Conservation (phyloP, 2,797 vertebrate genomes). For the Acanthornis magna region DNA sequence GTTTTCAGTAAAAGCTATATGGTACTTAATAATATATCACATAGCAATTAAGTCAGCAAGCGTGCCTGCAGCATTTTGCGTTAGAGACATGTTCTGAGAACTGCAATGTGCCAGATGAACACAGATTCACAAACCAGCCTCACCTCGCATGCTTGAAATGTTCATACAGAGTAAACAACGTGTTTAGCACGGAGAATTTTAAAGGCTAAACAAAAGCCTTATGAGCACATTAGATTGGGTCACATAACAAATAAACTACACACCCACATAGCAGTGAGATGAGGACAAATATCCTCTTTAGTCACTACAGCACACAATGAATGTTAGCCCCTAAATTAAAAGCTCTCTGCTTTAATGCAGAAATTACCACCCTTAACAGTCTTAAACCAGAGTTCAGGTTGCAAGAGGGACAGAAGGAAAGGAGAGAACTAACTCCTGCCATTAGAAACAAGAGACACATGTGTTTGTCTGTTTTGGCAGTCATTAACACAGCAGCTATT, state of each 20-base stretch:
- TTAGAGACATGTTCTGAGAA: constrained; percentile 4
- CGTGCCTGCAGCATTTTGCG: background rate
- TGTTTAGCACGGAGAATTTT: background rate
- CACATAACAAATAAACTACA: background rate
- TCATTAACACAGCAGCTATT: background rate
- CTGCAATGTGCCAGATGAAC: background rate
- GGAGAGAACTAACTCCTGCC: background rate
- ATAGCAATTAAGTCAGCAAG: constrained; percentile 8
- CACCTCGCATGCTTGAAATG: background rate
- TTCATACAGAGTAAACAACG: background rate
- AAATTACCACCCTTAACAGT: background rate
- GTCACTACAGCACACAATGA: background rate
- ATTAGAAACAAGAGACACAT: background rate
- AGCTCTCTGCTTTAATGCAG: background rate
- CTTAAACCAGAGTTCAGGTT: background rate
- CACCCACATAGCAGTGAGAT: background rate
- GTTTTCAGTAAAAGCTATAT: constrained; percentile 31
- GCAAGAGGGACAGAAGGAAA: background rate
- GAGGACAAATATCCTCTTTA: background rate
- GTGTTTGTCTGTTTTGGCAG: background rate
- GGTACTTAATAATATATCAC: background rate
- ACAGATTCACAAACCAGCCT: background rate
- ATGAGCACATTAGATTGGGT: background rate
- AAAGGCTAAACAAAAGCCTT: background rate
- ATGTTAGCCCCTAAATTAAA: background rate